Conservation (phyloP, 2,797 vertebrate genomes). For the Myotis vivesi region DNA sequence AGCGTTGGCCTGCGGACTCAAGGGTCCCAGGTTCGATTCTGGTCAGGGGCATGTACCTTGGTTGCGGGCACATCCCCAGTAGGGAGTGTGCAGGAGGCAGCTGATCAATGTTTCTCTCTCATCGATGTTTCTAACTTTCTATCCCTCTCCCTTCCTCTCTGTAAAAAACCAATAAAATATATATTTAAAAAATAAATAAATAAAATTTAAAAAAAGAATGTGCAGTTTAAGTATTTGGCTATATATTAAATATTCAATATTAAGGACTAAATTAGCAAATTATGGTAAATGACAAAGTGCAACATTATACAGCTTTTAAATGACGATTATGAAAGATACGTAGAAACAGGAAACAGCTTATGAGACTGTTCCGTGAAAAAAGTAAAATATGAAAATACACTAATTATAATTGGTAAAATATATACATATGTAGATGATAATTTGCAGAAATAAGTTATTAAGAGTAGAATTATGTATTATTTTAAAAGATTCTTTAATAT, state of each 20-base stretch:
- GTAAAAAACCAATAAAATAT: no score
- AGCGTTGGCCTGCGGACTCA: no score
- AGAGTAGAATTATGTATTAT: neutral
- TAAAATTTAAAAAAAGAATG: no score
- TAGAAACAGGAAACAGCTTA: slow-evolving; percentile 1
- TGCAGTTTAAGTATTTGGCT: neutral
- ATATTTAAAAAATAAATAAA: no score
- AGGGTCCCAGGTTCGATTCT: no score
- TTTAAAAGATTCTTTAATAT: slow-evolving; percentile 1
- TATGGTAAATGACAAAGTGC: neutral
- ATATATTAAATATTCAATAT: neutral
- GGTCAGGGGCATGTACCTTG: no score
- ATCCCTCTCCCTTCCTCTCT: no score
- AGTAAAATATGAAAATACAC: neutral
- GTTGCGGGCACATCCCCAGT: no score
- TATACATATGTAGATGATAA: neutral
- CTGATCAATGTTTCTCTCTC: no score
- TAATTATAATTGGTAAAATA: neutral
- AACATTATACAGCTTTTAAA: neutral
- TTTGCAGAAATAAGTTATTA: slow-evolving; percentile 2
- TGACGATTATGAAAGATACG: neutral
- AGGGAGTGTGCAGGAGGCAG: no score
- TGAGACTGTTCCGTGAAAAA: neutral
- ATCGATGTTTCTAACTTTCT: no score
- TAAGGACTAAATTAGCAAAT: slow-evolving; percentile 25